A percentile compares a stretch with the other conserved stretches of the same genome.
Evolutionary conservation across 2,888 invertebrate genomes (phyloP).

Genomic region (Drosophila mulleri): DNA sequence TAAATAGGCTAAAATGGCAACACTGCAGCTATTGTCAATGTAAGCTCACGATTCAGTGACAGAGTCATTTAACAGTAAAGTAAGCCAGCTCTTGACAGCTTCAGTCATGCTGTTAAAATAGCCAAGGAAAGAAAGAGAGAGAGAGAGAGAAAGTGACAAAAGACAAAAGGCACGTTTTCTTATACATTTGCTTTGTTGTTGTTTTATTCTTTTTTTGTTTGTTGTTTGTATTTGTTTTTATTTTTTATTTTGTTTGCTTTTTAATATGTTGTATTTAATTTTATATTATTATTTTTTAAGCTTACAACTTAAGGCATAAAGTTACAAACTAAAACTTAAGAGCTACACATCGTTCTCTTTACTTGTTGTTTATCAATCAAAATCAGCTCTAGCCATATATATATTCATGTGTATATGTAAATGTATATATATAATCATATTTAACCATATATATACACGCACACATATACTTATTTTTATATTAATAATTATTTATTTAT

Average conservation of each 20-base stretch:
- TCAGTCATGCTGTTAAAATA: background rate
- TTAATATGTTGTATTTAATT: conserved; percentile 74
- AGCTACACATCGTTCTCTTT: conserved; percentile 61
- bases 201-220: conserved; percentile 53
- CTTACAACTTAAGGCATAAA: conserved; percentile 84
- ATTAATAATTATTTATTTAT: conserved; percentile 8
- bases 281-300: conserved; percentile 77
- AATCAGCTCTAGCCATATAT: conserved; percentile 60
- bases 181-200: conserved; percentile 69
- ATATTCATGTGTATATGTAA: conserved; percentile 15
- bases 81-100: background rate
- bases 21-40: background rate
- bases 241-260: conserved; percentile 65
- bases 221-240: conserved; percentile 57
- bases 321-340: conserved; percentile 82
- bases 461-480: background rate
- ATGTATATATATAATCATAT: conserved; percentile 14
- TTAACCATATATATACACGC: background rate
- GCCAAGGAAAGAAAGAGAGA: background rate
- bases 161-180: conserved; percentile 48
- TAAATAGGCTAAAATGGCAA: no score
- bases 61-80: no score
- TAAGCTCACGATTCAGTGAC: background rate
- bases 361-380: conserved; percentile 46
- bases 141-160: background rate